Evolutionary conservation across 2,888 invertebrate species (phyloP).

Genomic region (Tuberolachnus salignus): DNA sequence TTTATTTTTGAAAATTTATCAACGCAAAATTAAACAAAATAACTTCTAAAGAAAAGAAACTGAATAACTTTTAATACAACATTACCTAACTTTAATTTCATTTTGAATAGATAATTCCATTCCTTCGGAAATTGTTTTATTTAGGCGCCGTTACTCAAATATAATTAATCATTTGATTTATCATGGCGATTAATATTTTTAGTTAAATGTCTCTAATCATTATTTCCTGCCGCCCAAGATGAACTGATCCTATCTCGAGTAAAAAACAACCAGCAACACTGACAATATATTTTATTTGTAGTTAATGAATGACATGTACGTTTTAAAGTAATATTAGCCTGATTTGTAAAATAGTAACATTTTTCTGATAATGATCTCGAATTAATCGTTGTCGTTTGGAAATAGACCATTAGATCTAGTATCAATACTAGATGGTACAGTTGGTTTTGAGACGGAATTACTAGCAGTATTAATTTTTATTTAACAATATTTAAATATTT

Average conservation of each 20-base stretch:
- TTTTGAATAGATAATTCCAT: constrained; percentile 55
- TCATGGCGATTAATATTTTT: constrained; percentile 58
- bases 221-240: constrained; percentile 55
- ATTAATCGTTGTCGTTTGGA: constrained; percentile 29
- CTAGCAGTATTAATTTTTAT: constrained; percentile 28
- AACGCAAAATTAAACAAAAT: not conserved
- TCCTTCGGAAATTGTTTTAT: constrained; percentile 57
- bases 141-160: constrained; percentile 27
- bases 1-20: constrained; percentile 13
- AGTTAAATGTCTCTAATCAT: constrained; percentile 57
- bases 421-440: constrained; percentile 19
- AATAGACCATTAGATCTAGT: constrained; percentile 33
- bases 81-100: constrained; percentile 57
- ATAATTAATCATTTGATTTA: constrained; percentile 49
- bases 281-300: constrained; percentile 57
- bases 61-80: constrained; percentile 20
- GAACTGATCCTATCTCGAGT: constrained; percentile 45
- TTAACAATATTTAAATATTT: too few relatives aligned
- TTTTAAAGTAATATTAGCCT: constrained; percentile 52
- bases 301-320: constrained; percentile 57
- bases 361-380: constrained; percentile 35
- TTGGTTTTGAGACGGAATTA: constrained; percentile 24
- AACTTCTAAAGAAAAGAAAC: not conserved
- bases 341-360: constrained; percentile 36
- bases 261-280: constrained; percentile 59